Evolutionary conservation across 2,888 invertebrate species (phyloP), one percentile per base, ranked within the genome.

Genomic region (Tupiocoris notatus): DNA sequence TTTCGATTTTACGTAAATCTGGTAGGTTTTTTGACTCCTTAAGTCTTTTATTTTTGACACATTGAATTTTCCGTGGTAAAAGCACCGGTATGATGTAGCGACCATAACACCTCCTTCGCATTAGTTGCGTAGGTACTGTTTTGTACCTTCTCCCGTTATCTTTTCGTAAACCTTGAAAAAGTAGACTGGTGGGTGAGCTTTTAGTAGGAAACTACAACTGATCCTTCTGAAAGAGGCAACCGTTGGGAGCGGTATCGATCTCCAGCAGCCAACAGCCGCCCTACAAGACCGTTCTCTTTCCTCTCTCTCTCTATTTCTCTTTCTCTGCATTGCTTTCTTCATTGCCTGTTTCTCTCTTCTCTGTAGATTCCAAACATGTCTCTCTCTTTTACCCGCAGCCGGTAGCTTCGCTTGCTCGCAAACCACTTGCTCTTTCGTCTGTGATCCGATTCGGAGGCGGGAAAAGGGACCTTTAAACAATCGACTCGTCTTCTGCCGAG

Each of bases 391-490:
- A 12, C 39, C 39, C n/a, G n/a, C n/a, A n/a, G n/a, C n/a, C n/a
- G n/a, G n/a, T n/a, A n/a, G n/a, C 39, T 39, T 39, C 12, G 39
- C 6, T 39, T n/a, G n/a, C 39, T 39, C 39, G 39, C 39, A 65
- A 65, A 65, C 65, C 65, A 39, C 65, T 65, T 65, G 65, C 65
- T 25, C 65, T 65, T 65, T 65, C 65, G 65, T 39, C 25, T 65
- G 25, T 39, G 65, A 65, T 65, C 65, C 65, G 65, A 65, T 39
- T 65, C 65, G 65, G 25, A 65, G 65, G 65, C 39, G 39, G 39
- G 39, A 39, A 39, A 39, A 39, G 12, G 39, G 39, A 20, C 54
- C 65, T 65, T 65, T 65, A 25, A 65, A 65, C 65, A 65, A 65
- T 65, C 65, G 54, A 25, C 65, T 65, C 54, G 39, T 63, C 63